A percentile compares a stretch with the other conserved stretches of the same genome.
Conservation (phyloP, 1,140 invertebrate genomes). For the Lordiphosa collinella region DNA sequence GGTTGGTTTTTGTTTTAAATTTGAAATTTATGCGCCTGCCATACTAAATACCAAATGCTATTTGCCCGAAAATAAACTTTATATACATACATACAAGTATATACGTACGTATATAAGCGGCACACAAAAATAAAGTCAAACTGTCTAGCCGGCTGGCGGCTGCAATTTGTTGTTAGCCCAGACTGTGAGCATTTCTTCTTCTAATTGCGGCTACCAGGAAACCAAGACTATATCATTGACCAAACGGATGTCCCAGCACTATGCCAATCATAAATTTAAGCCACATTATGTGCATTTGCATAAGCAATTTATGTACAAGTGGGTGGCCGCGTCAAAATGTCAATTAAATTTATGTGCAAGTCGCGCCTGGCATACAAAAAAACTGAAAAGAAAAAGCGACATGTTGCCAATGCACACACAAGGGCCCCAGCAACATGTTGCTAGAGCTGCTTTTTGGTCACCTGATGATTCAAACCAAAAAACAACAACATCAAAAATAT, state of each 20-base stretch:
- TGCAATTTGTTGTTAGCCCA: slow-evolving; percentile 54
- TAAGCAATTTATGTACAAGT: slow-evolving; percentile 33
- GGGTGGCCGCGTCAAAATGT: slow-evolving; percentile 67
- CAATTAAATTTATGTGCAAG: slow-evolving; percentile 60
- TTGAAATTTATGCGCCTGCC: slow-evolving; percentile 61
- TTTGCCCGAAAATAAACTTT: slow-evolving; percentile 60
- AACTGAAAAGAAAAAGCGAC: slow-evolving; percentile 21
- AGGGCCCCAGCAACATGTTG: slow-evolving; percentile 30
- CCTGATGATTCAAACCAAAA: slow-evolving; percentile 43
- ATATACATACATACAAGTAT: slow-evolving; percentile 15
- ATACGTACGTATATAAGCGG: slow-evolving; percentile 13
- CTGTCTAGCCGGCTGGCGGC: slow-evolving; percentile 50
- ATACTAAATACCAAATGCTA: slow-evolving; percentile 64
- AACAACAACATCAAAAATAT: background rate
- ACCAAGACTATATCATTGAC: slow-evolving; percentile 1
- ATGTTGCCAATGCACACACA: slow-evolving; percentile 29
- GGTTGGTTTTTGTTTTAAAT: slow-evolving; percentile 35
- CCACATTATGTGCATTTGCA: slow-evolving; percentile 23
- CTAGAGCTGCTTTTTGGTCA: slow-evolving; percentile 30
- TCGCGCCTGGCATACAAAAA: slow-evolving; percentile 44
- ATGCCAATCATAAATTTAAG: slow-evolving; percentile 26
- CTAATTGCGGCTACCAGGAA: background rate
- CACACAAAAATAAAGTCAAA: slow-evolving; percentile 57
- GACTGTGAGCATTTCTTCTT: background rate
- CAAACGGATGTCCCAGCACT: slow-evolving; percentile 18